Evolutionary conservation across 2,888 invertebrate species (phyloP), one percentile per base, ranked within the genome.

Genomic region (Tanypteryx hageni): DNA sequence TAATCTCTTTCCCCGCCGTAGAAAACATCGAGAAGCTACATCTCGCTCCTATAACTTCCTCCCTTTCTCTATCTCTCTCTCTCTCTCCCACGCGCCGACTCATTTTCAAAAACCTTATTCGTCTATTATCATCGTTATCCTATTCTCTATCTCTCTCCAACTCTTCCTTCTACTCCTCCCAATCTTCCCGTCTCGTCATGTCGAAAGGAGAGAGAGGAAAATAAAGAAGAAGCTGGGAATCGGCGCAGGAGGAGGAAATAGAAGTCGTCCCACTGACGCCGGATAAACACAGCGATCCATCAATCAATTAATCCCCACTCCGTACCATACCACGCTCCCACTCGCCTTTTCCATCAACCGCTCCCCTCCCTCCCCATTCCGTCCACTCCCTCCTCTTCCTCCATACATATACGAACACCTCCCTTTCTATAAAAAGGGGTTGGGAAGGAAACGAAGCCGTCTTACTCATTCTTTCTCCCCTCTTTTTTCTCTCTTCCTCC

Each of bases 251-350:
- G 89, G 44, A 89, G 89, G 61, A 89, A 89, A 89, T 64, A 68
- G 89, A 64, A 61, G 31, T 57, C 27, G 44, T 31, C n/a, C 89
- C 64, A 61, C 11, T 27, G 85, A 57, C 86, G 59, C 68, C 44
- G 64, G 68, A 89, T 89, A 58, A 64, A 68, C 89, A 13, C n/a
- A 64, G 68, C 44, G 64, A 89, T 89, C 89, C 89, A 89, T 89
- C 89, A 89, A 89, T 89, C 89, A 89, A 89, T 89, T 89, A 89
- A 89, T 44, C 64, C 31, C 64, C 64, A 31, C 61, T 57, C 16
- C 11, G 8, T 18, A 8, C 13, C 57, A 44, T 10, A 2, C 57
- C 18, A 10, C n/a, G 5, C 56, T 57, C n/a, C 83, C 57, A 10
- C 58, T 57, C 86, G 31, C 22, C 86, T 86, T 59, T 68, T 76